Conservation (phyloP, 2,888 invertebrate species). For the Seira ritae region DNA sequence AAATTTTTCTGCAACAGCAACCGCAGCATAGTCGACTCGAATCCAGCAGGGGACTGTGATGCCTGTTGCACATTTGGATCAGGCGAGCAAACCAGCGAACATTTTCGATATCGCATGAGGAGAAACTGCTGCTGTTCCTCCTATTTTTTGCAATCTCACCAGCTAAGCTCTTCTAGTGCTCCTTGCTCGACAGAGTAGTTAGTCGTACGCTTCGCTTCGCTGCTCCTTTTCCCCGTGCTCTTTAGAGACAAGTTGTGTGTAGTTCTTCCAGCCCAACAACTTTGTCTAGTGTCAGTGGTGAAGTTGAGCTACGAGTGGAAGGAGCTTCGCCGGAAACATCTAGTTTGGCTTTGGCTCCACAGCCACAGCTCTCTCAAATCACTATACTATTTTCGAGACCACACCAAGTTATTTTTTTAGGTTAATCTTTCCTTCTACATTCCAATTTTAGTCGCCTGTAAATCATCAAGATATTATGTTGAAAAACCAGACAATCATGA, state of each 20-base stretch:
- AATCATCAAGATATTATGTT: too few species aligned
- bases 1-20: not conserved
- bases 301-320: constrained; percentile 51
- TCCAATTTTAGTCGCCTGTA: too few species aligned
- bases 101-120: not conserved
- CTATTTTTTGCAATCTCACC: not conserved
- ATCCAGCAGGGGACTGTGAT: constrained; percentile 6
- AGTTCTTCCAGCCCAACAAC: not conserved
- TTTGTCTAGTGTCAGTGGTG: constrained; percentile 36
- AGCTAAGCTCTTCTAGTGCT: not conserved
- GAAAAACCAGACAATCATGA: too few species aligned
- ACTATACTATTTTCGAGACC: too few species aligned
- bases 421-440: too few species aligned
- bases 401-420: too few species aligned
- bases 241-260: not conserved
- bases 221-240: not conserved
- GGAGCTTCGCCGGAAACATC: constrained; percentile 28
- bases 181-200: too few species aligned
- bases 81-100: not conserved
- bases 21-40: not conserved
- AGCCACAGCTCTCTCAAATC: too few species aligned
- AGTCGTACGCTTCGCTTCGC: not conserved
- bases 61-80: constrained; percentile 19
- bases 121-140: not conserved
- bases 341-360: too few species aligned